Evolutionary conservation across 2,797 vertebrate species (phyloP).

Genomic region (Sebastiscus albofasciatus): DNA sequence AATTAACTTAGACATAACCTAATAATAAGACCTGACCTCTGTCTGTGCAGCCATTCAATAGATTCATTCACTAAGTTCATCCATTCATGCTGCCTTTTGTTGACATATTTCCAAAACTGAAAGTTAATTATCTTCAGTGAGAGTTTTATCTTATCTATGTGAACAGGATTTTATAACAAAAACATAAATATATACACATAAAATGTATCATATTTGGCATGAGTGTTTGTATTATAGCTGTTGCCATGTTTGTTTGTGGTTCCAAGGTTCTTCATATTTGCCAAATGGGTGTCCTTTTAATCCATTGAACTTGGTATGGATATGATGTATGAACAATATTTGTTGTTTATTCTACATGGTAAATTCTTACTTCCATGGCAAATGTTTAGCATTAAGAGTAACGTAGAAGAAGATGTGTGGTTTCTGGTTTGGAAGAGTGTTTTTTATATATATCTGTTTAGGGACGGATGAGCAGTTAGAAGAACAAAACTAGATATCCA

Average conservation of each 20-base stretch:
- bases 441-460: not conserved
- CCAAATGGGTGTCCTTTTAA: not conserved
- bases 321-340: not conserved
- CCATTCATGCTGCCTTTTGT: not conserved
- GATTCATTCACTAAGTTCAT: not conserved
- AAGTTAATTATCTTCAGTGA: not conserved
- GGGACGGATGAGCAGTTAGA: not conserved
- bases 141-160: not conserved
- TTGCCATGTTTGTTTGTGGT: not conserved
- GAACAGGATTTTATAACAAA: not conserved
- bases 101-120: not conserved
- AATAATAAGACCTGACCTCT: not conserved
- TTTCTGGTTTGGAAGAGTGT: not conserved
- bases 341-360: not conserved
- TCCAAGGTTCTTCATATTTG: not conserved
- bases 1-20: constrained; percentile 12
- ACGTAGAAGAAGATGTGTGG: too few relatives aligned
- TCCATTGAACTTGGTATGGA: not conserved
- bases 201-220: not conserved
- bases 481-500: not conserved
- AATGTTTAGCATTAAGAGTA: not conserved
- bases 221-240: not conserved
- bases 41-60: not conserved
- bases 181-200: too few relatives aligned
- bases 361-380: not conserved